Percentiles rank a stretch among this genome's conserved stretches.
phyloP scores from a whole-genome alignment of 2,888 invertebrate species.

The Ceraclea dissimilis region DNA sequence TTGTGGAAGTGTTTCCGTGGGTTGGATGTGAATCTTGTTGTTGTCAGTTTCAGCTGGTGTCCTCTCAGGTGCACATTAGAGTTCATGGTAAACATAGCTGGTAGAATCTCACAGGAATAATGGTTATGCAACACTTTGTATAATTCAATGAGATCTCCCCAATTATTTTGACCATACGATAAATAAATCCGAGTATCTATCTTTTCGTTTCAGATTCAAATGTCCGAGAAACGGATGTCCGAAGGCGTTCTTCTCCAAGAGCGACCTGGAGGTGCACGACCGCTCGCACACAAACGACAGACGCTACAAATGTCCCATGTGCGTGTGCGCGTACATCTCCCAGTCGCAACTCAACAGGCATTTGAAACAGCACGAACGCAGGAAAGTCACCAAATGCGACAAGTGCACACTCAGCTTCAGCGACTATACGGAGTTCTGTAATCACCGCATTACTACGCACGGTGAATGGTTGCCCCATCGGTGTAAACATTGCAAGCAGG shows the following conservation, averaged over 20 bases:
- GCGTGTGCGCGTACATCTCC: conserved; percentile 26
- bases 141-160: no score
- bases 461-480: conserved; percentile 27
- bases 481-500: conserved; percentile 26
- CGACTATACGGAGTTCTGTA: conserved; percentile 26
- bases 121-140: no score
- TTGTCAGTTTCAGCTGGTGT: no score
- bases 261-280: conserved; percentile 26
- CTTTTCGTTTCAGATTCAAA: conserved; percentile 24
- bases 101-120: no score
- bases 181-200: no score
- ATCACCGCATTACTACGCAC: conserved; percentile 26
- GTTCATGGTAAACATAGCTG: no score
- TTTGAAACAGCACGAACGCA: conserved; percentile 26
- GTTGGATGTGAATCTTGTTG: no score
- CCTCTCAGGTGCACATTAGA: no score
- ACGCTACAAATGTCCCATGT: conserved; percentile 26
- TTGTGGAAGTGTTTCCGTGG: no score
- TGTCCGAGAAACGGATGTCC: conserved; percentile 27
- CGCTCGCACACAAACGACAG: conserved; percentile 27
- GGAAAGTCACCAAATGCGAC: conserved; percentile 25
- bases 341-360: conserved; percentile 28
- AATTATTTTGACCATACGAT: no score
- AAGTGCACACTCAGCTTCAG: conserved; percentile 27
- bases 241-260: conserved; percentile 26